phyloP scores from a whole-genome alignment of 2,797 vertebrate genomes.

The Harpagifer antarcticus region DNA sequence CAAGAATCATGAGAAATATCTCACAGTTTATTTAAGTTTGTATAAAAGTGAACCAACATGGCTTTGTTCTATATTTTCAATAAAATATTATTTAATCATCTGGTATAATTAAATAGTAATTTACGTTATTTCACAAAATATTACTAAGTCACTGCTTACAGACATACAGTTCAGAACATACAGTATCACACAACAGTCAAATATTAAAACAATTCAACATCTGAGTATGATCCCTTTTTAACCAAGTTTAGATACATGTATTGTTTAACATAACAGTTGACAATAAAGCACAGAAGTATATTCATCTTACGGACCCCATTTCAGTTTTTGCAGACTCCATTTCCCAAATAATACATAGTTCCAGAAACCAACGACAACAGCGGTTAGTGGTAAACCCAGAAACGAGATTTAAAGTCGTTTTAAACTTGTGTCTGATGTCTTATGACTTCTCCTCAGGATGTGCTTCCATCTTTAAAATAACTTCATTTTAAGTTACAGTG shows the following conservation, averaged over 20 bases:
- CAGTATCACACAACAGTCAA: constrained; percentile 5
- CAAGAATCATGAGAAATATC: not conserved
- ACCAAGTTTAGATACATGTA: not conserved
- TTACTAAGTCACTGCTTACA: too few relatives aligned
- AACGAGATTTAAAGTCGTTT: not conserved
- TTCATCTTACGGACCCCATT: not conserved
- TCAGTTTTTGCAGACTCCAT: not conserved
- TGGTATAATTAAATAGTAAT: constrained; percentile 29
- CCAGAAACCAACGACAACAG: not conserved
- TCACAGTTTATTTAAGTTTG: constrained; percentile 50
- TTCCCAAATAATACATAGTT: not conserved
- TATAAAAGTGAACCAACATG: constrained; percentile 34
- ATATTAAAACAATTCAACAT: not conserved
- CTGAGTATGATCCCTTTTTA: not conserved
- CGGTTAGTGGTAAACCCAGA: not conserved
- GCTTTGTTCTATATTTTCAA: not conserved
- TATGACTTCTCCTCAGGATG: not conserved
- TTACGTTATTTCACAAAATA: constrained; percentile 32
- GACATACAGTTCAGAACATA: constrained; percentile 2
- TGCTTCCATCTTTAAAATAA: not conserved
- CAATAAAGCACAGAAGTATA: not conserved
- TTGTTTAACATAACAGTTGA: not conserved
- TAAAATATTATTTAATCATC: constrained; percentile 21
- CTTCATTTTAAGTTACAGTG: not conserved
- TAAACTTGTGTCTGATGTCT: not conserved